Evolutionary conservation across 2,113 vertebrate species (phyloP), one percentile per base, ranked within the genome.

Genomic region (Actenoides hombroni): DNA sequence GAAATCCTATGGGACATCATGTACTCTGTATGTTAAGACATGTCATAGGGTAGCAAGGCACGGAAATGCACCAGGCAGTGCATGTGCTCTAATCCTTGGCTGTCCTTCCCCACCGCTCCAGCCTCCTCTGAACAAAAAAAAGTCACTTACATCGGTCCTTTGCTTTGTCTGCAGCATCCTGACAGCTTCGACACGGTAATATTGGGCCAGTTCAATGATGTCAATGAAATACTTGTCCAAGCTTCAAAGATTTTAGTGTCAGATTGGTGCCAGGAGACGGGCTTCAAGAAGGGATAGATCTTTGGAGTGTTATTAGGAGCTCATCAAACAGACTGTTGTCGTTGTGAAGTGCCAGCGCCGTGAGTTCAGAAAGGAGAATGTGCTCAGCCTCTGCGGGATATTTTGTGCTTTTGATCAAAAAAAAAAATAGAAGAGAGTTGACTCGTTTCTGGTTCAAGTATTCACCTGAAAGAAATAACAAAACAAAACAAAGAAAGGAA

Each of bases 401-500:
- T 57, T 54, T 21, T 2, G 16, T 88, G 70, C 65, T 79, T 90
- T 82, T 89, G 78, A 91, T 85, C 5, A 37, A 15, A 25, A 25
- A 16, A 19, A 40, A 21, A n/a, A 39, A 26, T 4, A 12, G 26
- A 4, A 35, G 46, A 4, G 14, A 19, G 29, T 76, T 71, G 81
- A 90, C 81, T 94, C 67, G 53, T 96, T 96, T 95, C 77, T 95
- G 81, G 86, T 94, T 96, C 81, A 83, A 83, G 40, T 46, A 39
- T 49, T 85, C 82, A 95, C 94, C 93, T 95, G 87, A 95, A 95
- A 94, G 90, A 48, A 93, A 68, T 2, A 82, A 18, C 42, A 51
- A 63, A 65, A 18, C 42, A 51, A 63, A 65, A 59, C 31, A 31
- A 35, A 91, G 39, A 20, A 77, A 69, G 84, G 82, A 24, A 90